Evolutionary conservation across 2,113 vertebrate genomes (phyloP).

Genomic region (Phyllostomus discolor): DNA sequence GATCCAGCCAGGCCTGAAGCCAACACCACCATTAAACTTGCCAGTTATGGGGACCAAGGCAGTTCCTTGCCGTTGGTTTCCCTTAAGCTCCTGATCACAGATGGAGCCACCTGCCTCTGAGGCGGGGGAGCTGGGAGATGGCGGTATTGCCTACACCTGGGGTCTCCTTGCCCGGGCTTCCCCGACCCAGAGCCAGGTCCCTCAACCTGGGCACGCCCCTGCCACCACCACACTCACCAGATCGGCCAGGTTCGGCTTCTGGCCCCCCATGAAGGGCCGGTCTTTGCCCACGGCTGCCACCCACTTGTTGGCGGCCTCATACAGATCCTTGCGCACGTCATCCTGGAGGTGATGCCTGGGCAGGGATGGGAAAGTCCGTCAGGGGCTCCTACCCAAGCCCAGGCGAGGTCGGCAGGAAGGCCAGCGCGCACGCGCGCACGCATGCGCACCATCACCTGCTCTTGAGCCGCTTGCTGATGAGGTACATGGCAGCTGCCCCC

Average conservation of each 20-base stretch:
- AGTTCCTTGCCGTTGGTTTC: neutral
- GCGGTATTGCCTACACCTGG: neutral
- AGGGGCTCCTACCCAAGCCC: neutral
- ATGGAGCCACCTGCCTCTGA: neutral
- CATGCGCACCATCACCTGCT: constrained; percentile 79
- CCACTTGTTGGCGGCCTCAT: constrained; percentile 92
- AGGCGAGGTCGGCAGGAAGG: neutral
- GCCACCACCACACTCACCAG: constrained; percentile 82
- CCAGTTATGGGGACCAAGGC: neutral
- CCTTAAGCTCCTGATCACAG: neutral
- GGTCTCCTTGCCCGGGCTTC: neutral
- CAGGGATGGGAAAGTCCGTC: neutral
- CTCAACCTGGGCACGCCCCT: fast-evolving
- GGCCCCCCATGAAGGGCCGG: constrained; percentile 93
- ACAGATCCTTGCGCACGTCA: constrained; percentile 92
- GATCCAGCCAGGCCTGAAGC: neutral
- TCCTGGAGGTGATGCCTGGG: constrained; percentile 91
- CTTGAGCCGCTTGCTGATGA: constrained; percentile 93
- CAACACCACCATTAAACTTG: neutral
- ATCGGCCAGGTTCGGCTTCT: constrained; percentile 92
- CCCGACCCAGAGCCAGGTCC: neutral
- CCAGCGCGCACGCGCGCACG: fast-evolving
- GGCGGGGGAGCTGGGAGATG: neutral
- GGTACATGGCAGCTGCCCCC: constrained; percentile 93
- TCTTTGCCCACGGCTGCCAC: constrained; percentile 91